Conservation (phyloP, 1,140 invertebrate species). For the Magallana angulata region DNA sequence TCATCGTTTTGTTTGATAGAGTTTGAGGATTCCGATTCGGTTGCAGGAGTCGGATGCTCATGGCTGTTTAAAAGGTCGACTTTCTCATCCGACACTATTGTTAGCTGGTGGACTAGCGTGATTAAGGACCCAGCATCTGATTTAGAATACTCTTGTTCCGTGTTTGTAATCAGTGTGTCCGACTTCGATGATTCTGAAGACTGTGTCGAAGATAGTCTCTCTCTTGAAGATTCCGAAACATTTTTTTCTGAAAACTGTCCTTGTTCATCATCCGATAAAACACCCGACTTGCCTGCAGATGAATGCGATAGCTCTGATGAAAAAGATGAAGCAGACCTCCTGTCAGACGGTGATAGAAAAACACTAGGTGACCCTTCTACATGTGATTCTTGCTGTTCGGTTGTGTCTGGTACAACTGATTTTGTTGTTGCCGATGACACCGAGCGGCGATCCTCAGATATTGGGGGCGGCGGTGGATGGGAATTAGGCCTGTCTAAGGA, state of each 20-base stretch:
- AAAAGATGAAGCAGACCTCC: neutral
- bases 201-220: neutral
- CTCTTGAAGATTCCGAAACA: neutral
- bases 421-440: neutral
- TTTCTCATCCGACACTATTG: too few relatives aligned
- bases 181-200: neutral
- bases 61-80: too few relatives aligned
- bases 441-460: neutral
- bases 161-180: neutral
- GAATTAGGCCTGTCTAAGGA: neutral
- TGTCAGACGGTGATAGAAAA: neutral
- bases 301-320: neutral
- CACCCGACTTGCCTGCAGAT: neutral
- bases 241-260: neutral
- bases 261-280: neutral
- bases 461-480: neutral
- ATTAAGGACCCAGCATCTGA: too few relatives aligned
- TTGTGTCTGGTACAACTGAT: neutral
- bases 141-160: too few relatives aligned
- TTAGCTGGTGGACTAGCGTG: too few relatives aligned
- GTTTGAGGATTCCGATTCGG: too few relatives aligned
- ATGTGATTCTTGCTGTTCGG: neutral
- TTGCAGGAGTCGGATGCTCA: too few relatives aligned
- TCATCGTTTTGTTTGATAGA: too few relatives aligned
- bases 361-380: neutral